These are phyloP conservation scores for Gryllus longicercus DNA, from an alignment of 2,888 invertebrate species.

Conservation along the genomic window DNA sequence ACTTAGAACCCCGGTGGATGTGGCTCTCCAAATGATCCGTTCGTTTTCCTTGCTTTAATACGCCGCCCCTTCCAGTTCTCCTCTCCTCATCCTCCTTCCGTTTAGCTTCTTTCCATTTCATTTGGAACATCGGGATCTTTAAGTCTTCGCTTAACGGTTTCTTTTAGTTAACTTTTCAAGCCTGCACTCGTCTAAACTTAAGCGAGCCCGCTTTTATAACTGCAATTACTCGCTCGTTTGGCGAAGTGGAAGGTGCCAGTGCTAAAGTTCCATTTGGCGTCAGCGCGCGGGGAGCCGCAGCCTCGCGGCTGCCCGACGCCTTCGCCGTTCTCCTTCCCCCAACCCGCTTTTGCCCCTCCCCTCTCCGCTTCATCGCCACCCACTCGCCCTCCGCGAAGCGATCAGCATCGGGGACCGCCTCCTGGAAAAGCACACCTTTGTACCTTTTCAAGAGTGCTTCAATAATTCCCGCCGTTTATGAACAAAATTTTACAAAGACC, in stretches of 20 bases:
- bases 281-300: background rate
- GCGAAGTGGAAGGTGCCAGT: background rate
- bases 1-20: background rate
- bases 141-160: background rate
- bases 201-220: background rate
- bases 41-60: background rate
- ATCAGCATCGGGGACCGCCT: too few relatives aligned
- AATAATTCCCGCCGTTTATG: too few relatives aligned
- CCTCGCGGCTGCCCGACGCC: background rate
- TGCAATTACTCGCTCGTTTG: conserved; percentile 17
- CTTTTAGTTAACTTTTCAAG: conserved; percentile 3
- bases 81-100: background rate
- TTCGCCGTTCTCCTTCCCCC: too few relatives aligned
- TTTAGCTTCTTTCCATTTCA: conserved; percentile 8
- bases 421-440: too few relatives aligned
- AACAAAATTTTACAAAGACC: too few relatives aligned
- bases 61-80: background rate
- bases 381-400: too few relatives aligned
- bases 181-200: background rate
- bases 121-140: background rate
- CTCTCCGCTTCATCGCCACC: too few relatives aligned
- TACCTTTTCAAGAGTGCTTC: too few relatives aligned
- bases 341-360: too few relatives aligned
- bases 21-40: background rate
- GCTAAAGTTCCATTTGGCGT: background rate